Evolutionary conservation across 2,113 vertebrate genomes (phyloP).

Genomic region (Dipodomys ordii): DNA sequence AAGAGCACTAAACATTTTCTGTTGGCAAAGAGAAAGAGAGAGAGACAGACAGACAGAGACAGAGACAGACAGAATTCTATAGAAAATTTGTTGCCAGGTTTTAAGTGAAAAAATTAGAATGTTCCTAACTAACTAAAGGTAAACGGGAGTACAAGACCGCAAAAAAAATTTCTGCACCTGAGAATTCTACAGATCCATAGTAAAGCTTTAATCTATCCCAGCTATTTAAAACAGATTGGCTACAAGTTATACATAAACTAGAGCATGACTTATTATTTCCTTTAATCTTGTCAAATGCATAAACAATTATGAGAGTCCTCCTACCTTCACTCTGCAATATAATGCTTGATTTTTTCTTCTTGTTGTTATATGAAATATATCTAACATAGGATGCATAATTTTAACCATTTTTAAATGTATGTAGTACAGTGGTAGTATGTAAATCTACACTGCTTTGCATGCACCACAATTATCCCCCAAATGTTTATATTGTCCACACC

Average conservation of each 20-base stretch:
- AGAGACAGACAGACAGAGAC: background rate
- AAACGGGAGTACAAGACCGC: background rate
- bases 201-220: background rate
- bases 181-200: background rate
- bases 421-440: background rate
- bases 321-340: background rate
- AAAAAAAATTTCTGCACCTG: background rate
- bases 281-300: background rate
- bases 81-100: background rate
- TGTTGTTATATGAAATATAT: background rate
- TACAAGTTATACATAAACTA: background rate
- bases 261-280: background rate
- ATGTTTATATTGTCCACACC: background rate
- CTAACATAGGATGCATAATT: background rate
- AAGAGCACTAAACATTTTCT: too few relatives aligned
- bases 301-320: background rate
- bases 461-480: background rate
- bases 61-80: background rate
- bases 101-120: conserved; percentile 22
- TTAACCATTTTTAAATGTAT: background rate
- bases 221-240: background rate
- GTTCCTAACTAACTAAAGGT: background rate
- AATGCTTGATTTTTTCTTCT: background rate
- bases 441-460: background rate
- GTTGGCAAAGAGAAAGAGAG: too few relatives aligned